phyloP scores from a whole-genome alignment of 23 tunicate species.

The Corella eumyota region DNA sequence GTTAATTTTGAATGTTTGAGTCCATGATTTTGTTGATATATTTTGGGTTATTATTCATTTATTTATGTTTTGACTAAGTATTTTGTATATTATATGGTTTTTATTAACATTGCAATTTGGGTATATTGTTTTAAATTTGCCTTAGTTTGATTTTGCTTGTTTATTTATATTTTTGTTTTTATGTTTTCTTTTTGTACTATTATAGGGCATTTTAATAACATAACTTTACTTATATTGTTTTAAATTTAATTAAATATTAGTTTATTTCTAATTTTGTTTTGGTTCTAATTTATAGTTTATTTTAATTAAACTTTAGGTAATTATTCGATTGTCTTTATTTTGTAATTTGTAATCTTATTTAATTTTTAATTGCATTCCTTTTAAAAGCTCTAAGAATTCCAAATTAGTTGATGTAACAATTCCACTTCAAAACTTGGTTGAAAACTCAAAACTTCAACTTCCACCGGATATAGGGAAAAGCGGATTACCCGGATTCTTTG shows the following conservation, averaged over 20 bases:
- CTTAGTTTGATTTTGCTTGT: no score
- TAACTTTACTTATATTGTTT: no score
- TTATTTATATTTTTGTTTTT: no score
- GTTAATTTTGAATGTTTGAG: neutral
- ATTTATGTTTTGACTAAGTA: no score
- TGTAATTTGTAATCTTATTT: neutral
- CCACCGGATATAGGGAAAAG: slow-evolving; percentile 66
- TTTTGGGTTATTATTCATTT: neutral
- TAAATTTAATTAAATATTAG: no score
- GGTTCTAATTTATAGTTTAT: no score
- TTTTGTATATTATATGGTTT: no score
- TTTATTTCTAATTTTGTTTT: no score
- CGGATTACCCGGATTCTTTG: slow-evolving; percentile 88
- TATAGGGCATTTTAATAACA: no score
- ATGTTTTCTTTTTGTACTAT: no score
- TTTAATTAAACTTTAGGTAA: neutral
- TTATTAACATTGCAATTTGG: no score
- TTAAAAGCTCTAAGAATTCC: slow-evolving; percentile 7
- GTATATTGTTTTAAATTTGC: no score
- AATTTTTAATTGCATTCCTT: neutral
- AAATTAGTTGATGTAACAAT: slow-evolving; percentile 56
- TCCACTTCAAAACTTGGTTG: slow-evolving; percentile 84
- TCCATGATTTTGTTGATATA: neutral
- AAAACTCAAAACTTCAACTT: slow-evolving; percentile 50
- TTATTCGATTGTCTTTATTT: neutral